These are phyloP conservation scores for Lypha dubia DNA, from an alignment of 2,888 invertebrate genomes.

Conservation along the genomic window DNA sequence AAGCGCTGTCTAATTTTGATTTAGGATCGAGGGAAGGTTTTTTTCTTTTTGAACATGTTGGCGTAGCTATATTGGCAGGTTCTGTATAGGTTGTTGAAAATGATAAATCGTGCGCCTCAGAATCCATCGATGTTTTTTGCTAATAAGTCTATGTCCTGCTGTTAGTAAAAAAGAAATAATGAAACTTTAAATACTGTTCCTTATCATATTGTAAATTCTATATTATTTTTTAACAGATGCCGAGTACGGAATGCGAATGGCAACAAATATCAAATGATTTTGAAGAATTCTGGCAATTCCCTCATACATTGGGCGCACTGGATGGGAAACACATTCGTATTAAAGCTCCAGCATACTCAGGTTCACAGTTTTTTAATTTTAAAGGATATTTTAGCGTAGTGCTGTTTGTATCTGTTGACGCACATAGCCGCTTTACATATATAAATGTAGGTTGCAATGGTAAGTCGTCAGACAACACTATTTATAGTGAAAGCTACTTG, in stretches of 20 bases:
- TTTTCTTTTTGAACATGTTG: too few species aligned
- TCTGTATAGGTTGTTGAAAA: not conserved
- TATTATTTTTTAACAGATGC: too few species aligned
- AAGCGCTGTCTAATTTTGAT: constrained; percentile 1
- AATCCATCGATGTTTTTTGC: too few species aligned
- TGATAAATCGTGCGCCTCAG: not conserved
- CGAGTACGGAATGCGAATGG: too few species aligned
- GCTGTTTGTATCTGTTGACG: too few species aligned
- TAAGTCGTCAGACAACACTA: not conserved
- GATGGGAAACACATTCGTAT: constrained; percentile 60
- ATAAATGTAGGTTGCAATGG: too few species aligned
- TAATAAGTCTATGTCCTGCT: not conserved
- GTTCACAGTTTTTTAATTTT: constrained; percentile 48
- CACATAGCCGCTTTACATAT: too few species aligned
- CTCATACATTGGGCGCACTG: constrained; percentile 10
- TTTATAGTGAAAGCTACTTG: constrained; percentile 3
- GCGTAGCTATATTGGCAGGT: not conserved
- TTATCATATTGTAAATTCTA: too few species aligned
- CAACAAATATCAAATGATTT: too few species aligned
- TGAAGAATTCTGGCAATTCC: not conserved
- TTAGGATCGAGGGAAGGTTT: not conserved
- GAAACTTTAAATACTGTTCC: too few species aligned
- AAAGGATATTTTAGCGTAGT: too few species aligned
- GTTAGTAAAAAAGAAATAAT: not conserved
- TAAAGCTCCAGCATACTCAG: constrained; percentile 25